These are phyloP conservation scores for Drosophila neocordata DNA, from an alignment of 1,140 invertebrate genomes.

Conservation along the genomic window DNA sequence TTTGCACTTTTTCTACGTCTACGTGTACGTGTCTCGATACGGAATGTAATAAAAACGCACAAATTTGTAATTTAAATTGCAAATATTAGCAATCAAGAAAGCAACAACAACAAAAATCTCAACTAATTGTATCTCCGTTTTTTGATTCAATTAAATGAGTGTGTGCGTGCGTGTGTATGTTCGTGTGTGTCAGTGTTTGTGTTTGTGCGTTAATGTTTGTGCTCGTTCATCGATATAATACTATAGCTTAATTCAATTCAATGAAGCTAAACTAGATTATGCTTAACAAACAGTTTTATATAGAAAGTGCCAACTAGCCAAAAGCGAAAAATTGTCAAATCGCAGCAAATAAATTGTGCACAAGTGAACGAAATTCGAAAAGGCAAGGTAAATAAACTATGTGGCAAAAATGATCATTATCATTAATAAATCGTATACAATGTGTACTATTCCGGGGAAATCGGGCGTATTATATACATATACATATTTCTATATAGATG, in stretches of 20 bases:
- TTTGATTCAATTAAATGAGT: conserved; percentile 36
- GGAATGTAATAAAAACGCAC: neutral
- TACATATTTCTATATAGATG: conserved; percentile 29
- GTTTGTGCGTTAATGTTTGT: conserved; percentile 26
- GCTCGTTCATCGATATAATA: conserved; percentile 24
- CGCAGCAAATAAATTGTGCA: conserved; percentile 21
- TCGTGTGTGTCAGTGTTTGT: conserved; percentile 9
- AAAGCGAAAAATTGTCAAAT: conserved; percentile 31
- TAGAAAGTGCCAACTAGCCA: conserved; percentile 70
- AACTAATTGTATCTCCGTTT: conserved; percentile 46
- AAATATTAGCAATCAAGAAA: conserved; percentile 1
- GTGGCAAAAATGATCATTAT: conserved; percentile 27
- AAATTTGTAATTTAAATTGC: neutral
- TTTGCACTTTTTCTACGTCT: neutral
- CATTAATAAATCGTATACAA: conserved; percentile 1
- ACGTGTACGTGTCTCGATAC: neutral
- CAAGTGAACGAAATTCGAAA: conserved; percentile 10
- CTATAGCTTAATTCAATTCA: conserved; percentile 23
- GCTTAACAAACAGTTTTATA: conserved; percentile 70
- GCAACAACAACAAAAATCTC: conserved; percentile 4
- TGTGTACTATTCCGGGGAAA: conserved; percentile 24
- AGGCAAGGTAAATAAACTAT: conserved; percentile 18
- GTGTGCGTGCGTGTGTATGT: conserved; percentile 19
- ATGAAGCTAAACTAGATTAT: conserved; percentile 61
- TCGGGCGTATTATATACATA: conserved; percentile 26